Base-by-base conservation (phyloP, 92 coral and sea anemone genomes). In the Paramuricea clavata region DNA sequence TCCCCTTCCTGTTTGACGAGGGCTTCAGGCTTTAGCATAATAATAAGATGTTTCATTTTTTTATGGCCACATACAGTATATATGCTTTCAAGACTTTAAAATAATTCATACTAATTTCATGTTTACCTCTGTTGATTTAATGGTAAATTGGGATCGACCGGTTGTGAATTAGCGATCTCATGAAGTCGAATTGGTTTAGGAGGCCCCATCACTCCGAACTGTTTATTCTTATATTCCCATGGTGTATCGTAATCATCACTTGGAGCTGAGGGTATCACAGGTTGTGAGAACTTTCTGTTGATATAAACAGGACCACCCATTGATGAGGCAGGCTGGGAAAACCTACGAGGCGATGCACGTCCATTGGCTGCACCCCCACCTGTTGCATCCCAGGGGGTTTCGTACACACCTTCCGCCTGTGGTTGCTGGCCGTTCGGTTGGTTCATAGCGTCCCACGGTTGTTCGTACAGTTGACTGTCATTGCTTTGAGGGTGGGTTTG, bases 161-260 rank as follows among this genome's bases (percentile, higher is more conserved):
- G 49, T 1, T 78, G 77, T 17, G 83, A 33, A 39, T 70, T 44
- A 3, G 49, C 83, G 16, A 39, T 35, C 28, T 61, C 69, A n/a
- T 54, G 86, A 22, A 54, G 69, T 69, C 98, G 88, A 52, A 94
- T 91, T 16, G 99, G 99, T 64, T 96, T 94, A 12, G 87, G 81
- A 2, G 98, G 98, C 1, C 74, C 88, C 0, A 83, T 90, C 28
- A 92, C 77, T 3, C 87, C 91, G 39, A 89, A 69, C 68, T 94
- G 93, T 10, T 89, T 69, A 42, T 91, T 85, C 76, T 92, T 93
- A 26, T 88, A 94, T 76, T 97, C 99, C 99, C 99, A 97, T 2
- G 99, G 99, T 9, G 94, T 86, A 60, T 97, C 99, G 82, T 97
- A 97, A 52, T 97, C 97, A 67, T 89, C 95, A 22, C 87, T 33